phyloP scores from a whole-genome alignment of 2,797 vertebrate species.

The Falco biarmicus region DNA sequence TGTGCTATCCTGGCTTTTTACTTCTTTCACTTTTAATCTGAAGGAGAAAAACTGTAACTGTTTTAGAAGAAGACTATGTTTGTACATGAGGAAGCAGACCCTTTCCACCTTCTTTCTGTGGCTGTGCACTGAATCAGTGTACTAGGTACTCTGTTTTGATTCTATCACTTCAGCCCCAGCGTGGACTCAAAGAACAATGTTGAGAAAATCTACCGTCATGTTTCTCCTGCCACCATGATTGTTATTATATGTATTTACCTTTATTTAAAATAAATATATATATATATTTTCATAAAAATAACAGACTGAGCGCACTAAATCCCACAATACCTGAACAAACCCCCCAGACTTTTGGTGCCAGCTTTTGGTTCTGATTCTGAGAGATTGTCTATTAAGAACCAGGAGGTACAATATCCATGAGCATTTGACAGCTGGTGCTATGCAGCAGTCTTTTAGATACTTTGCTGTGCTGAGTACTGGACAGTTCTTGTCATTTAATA shows the following conservation, averaged over 20 bases:
- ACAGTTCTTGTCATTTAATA: not conserved
- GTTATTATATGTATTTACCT: not conserved
- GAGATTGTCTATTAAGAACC: not conserved
- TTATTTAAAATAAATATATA: not conserved
- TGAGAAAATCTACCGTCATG: not conserved
- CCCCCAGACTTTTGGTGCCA: not conserved
- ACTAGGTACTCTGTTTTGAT: not conserved
- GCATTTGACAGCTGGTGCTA: not conserved
- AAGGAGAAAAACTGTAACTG: not conserved
- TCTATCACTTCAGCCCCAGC: not conserved
- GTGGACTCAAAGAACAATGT: not conserved
- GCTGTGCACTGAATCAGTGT: not conserved
- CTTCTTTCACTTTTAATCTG: not conserved
- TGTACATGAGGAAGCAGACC: not conserved
- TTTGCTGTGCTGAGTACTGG: not conserved
- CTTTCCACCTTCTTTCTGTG: not conserved
- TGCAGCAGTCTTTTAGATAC: not conserved
- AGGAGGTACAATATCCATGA: not conserved
- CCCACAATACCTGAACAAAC: not conserved
- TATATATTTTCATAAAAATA: not conserved
- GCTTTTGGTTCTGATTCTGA: not conserved
- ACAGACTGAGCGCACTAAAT: not conserved
- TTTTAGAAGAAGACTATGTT: not conserved
- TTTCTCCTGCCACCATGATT: not conserved
- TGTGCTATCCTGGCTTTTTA: not conserved